Evolutionary conservation across 2,797 vertebrate species (phyloP), one percentile per base, ranked within the genome.

Genomic region (Ptychobarbus kaznakovi): DNA sequence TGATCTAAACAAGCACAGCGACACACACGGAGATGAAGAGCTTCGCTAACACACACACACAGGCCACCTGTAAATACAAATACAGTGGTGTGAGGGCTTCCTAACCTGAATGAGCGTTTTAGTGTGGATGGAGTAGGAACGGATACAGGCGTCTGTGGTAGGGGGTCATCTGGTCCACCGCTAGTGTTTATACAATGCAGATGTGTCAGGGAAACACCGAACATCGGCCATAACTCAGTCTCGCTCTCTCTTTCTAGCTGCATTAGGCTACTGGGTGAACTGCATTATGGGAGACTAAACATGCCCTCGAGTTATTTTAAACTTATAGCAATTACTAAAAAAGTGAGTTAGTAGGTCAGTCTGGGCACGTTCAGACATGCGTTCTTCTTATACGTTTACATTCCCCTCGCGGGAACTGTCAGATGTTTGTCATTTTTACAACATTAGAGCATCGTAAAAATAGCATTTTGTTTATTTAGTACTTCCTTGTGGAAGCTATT

Each of bases 121-220:
- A 70, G 80, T 15, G 81, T 56, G 85, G 80, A 79, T 84, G 51
- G 56, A 76, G 44, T 49, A 61, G 72, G 78, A 87, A 87, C 75
- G 86, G 83, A 88, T 84, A 65, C 79, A 65, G 68, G 74, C 70
- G 46, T 83, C 38, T 61, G 76, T 42, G 80, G 63, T 51, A 66
- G 86, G 81, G 82, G 77, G 81, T 87, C 85, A 85, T n/a, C 53
- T 83, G 83, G 53, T 82, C 80, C 76, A 79, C 84, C 65, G 28
- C 76, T 84, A 74, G 79, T 91, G 86, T 91, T 90, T 88, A 91
- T 87, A 86, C 44, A 76, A 66, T 42, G 80, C 90, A 90, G 89
- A 90, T 91, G 89, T 90, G 87, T 88, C 35, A 28, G 79, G 89
- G 88, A 88, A 88, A 87, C 28, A 32, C 46, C 46, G 53, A 87